Conservation (phyloP, 2,797 vertebrate species). For the Sciurus vulgaris region DNA sequence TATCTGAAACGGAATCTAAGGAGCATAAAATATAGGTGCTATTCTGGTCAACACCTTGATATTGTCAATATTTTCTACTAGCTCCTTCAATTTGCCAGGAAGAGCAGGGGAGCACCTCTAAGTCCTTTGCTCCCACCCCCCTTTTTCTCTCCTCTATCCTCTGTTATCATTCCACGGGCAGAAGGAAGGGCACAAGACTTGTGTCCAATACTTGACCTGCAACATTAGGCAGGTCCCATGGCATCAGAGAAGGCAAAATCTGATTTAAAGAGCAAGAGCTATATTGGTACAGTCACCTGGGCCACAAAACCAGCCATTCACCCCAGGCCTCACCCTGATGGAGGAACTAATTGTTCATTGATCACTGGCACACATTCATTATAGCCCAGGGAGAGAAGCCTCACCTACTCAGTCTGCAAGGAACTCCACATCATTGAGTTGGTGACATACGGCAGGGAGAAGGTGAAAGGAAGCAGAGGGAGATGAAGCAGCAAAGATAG, state of each 20-base stretch:
- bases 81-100: background rate
- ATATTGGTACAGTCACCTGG: accelerated
- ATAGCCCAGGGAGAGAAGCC: background rate
- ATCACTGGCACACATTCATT: background rate
- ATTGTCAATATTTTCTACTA: too few species aligned
- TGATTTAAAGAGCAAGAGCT: background rate
- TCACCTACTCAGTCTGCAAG: background rate
- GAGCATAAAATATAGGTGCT: background rate
- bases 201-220: background rate
- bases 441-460: background rate
- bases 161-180: background rate
- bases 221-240: accelerated
- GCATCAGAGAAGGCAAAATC: background rate
- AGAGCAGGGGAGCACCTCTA: background rate
- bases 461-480: background rate
- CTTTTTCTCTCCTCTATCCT: background rate
- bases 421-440: background rate
- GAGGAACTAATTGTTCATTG: accelerated
- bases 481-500: conserved; percentile 10
- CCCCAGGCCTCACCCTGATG: background rate
- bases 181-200: background rate
- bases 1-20: accelerated
- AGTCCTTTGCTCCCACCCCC: background rate
- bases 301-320: accelerated
- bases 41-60: background rate